These are phyloP conservation scores for Galerucella pusilla DNA, from an alignment of 2,888 invertebrate species.

Conservation along the genomic window DNA sequence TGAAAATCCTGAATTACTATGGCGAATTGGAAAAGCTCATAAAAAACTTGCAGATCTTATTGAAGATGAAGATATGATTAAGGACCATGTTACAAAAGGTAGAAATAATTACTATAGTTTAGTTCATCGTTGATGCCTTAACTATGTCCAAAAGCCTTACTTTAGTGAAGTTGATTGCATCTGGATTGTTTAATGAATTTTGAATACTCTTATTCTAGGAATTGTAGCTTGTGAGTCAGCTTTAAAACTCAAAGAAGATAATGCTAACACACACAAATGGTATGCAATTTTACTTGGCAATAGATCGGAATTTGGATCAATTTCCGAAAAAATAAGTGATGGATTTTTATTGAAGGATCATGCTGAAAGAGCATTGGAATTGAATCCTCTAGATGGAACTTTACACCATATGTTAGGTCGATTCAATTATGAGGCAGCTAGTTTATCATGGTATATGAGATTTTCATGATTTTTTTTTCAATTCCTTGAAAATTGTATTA, in stretches of 20 bases:
- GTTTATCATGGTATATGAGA: conserved; percentile 58
- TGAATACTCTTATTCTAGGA: conserved; percentile 61
- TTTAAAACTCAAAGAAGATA: conserved; percentile 65
- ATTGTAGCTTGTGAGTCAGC: conserved; percentile 69
- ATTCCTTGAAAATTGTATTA: neutral
- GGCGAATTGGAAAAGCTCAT: conserved; percentile 61
- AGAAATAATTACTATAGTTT: conserved; percentile 1
- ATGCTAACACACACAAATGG: conserved; percentile 78
- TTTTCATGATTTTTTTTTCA: neutral
- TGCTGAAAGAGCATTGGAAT: conserved; percentile 72
- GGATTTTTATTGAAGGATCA: conserved; percentile 76
- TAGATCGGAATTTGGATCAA: conserved; percentile 70
- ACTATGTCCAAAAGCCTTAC: neutral
- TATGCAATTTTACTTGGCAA: conserved; percentile 73
- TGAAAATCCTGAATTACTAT: conserved; percentile 57
- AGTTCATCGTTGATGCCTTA: no score
- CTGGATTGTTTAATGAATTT: neutral
- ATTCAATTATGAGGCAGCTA: conserved; percentile 73
- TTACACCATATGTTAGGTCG: conserved; percentile 77
- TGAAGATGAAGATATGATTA: conserved; percentile 48
- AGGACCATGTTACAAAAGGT: conserved; percentile 57
- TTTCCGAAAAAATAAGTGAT: conserved; percentile 74
- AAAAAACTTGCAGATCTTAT: conserved; percentile 53
- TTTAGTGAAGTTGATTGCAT: neutral
- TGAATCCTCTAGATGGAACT: conserved; percentile 72